Evolutionary conservation across 2,888 invertebrate genomes (phyloP).

Genomic region (Conchocele bisecta): DNA sequence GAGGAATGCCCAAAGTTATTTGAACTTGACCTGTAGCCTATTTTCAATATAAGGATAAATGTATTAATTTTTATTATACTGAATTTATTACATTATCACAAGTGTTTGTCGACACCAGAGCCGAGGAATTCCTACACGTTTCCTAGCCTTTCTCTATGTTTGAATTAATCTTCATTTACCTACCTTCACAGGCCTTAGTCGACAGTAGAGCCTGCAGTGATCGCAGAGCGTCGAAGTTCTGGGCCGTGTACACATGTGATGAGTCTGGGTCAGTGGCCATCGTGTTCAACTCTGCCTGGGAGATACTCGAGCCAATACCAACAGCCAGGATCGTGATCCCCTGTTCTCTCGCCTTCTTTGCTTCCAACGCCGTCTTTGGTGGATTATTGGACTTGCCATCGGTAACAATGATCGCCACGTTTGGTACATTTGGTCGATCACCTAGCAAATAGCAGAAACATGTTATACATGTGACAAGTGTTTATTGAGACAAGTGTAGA

Average conservation of each 20-base stretch:
- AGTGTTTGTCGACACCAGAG: too few species aligned
- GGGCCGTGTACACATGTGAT: conserved; percentile 74
- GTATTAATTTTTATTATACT: too few species aligned
- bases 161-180: too few species aligned
- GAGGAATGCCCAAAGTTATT: too few species aligned
- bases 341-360: conserved; percentile 59
- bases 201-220: conserved; percentile 66
- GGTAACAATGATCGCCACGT: conserved; percentile 72
- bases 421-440: conserved; percentile 69
- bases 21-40: too few species aligned
- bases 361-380: conserved; percentile 57
- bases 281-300: conserved; percentile 61
- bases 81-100: too few species aligned
- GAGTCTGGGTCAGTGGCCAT: conserved; percentile 75
- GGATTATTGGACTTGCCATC: conserved; percentile 72
- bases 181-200: conserved; percentile 72
- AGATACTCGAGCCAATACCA: conserved; percentile 69
- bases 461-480: too few species aligned
- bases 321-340: conserved; percentile 71
- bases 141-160: too few species aligned
- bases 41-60: too few species aligned
- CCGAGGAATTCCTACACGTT: too few species aligned
- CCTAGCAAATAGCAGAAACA: conserved; percentile 54
- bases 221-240: conserved; percentile 71
- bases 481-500: too few species aligned